phyloP scores from a whole-genome alignment of 1,140 invertebrate species.

The Drosophila nikananu region DNA sequence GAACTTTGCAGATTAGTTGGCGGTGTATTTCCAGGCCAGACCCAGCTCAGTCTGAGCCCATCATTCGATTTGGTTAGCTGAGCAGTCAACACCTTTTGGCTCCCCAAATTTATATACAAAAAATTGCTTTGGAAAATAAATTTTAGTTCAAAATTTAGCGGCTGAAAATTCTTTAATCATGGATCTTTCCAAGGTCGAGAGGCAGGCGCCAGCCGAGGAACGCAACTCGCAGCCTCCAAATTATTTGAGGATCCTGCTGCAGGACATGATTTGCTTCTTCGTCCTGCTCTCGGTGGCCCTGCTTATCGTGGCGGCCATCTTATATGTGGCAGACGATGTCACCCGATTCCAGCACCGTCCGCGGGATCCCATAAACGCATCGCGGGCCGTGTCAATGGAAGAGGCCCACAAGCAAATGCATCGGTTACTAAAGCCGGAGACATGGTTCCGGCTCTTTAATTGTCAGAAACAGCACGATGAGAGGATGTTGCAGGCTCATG shows the following conservation, averaged over 20 bases:
- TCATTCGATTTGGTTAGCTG: neutral
- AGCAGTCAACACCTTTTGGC: constrained; percentile 6
- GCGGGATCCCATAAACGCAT: neutral
- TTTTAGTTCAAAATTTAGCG: constrained; percentile 7
- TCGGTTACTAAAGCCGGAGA: neutral
- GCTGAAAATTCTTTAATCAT: constrained; percentile 20
- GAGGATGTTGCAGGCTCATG: neutral
- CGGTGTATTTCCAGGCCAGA: neutral
- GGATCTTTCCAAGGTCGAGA: constrained; percentile 41
- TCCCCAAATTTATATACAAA: constrained; percentile 30
- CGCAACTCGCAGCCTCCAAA: neutral
- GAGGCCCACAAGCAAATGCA: neutral
- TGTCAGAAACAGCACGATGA: constrained; percentile 12
- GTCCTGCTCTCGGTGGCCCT: constrained; percentile 39
- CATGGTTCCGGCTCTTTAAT: constrained; percentile 15
- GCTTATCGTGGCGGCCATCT: constrained; percentile 34
- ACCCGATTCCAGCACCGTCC: constrained; percentile 1
- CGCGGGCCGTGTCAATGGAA: neutral
- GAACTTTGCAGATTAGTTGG: neutral
- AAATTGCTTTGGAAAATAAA: neutral
- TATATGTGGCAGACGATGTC: constrained; percentile 35
- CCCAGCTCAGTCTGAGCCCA: no score
- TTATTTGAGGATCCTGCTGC: constrained; percentile 23
- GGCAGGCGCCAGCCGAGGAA: constrained; percentile 8
- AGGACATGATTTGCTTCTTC: constrained; percentile 53